Evolutionary conservation across 2,888 invertebrate species (phyloP).

Genomic region (Psylliodes chrysocephalus): DNA sequence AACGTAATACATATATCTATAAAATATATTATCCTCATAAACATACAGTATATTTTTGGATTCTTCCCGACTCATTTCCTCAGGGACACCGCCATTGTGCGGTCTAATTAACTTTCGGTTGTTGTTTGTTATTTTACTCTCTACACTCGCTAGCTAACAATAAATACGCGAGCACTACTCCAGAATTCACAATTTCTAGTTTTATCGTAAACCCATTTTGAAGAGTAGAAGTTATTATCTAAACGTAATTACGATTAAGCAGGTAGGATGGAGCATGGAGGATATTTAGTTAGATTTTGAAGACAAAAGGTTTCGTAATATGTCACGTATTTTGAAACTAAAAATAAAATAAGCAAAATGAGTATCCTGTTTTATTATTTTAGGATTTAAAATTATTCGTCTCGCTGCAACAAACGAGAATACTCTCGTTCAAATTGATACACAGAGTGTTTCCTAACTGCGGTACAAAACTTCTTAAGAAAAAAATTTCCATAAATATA

Average conservation of each 20-base stretch:
- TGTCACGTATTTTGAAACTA: background rate
- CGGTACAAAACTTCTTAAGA: too few species aligned
- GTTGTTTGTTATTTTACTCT: slow-evolving; percentile 18
- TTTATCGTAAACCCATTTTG: slow-evolving; percentile 9
- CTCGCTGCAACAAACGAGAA: too few species aligned
- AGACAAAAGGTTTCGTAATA: background rate
- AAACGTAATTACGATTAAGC: slow-evolving; percentile 3
- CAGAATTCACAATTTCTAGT: slow-evolving; percentile 13
- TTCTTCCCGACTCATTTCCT: slow-evolving; percentile 12
- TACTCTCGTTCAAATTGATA: too few species aligned
- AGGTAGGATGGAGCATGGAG: background rate
- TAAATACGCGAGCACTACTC: slow-evolving; percentile 3
- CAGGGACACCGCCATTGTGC: slow-evolving; percentile 15
- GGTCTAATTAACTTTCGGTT: slow-evolving; percentile 18
- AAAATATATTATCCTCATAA: background rate
- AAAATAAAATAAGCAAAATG: background rate
- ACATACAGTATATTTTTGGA: background rate
- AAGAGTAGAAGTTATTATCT: slow-evolving; percentile 1
- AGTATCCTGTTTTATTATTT: too few species aligned
- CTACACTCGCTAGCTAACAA: slow-evolving; percentile 14
- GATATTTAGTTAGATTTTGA: background rate
- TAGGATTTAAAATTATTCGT: too few species aligned
- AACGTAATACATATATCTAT: too few species aligned
- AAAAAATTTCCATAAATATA: too few species aligned
- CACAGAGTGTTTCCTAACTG: too few species aligned